phyloP scores from a whole-genome alignment of 2,797 vertebrate species.

The Ficedula albicollis region DNA sequence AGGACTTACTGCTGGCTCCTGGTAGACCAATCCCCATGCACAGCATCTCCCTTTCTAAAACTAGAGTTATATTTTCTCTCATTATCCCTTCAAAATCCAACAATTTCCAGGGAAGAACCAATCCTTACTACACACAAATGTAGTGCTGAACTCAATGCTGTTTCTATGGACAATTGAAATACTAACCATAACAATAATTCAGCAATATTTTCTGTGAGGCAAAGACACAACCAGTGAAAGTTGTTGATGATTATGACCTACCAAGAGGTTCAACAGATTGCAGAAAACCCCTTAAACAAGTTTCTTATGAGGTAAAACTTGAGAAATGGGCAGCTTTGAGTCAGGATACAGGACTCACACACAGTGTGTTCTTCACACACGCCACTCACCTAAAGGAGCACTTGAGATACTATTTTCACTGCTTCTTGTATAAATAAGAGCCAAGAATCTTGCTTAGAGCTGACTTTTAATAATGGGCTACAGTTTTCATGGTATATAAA shows the following conservation, averaged over 20 bases:
- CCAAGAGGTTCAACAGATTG: not conserved
- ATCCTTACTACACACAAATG: not conserved
- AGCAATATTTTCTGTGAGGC: not conserved
- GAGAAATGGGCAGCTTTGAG: not conserved
- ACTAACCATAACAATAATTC: not conserved
- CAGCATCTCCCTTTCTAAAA: not conserved
- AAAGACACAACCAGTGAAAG: conserved; percentile 38
- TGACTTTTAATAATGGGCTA: conserved; percentile 39
- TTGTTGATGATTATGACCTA: not conserved
- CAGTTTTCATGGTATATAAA: conserved; percentile 42
- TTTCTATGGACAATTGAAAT: not conserved
- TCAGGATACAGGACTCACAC: not conserved
- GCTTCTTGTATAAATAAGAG: conserved; percentile 8
- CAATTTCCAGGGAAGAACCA: fast-evolving
- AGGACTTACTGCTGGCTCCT: not conserved
- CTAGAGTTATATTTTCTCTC: not conserved
- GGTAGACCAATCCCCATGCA: too few relatives aligned
- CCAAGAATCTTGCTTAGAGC: conserved; percentile 6
- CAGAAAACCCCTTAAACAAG: not conserved
- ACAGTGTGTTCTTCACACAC: not conserved
- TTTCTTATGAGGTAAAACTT: not conserved
- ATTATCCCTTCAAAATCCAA: not conserved
- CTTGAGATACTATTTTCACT: conserved; percentile 8
- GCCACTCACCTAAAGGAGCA: not conserved
- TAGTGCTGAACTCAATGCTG: not conserved